A percentile compares a stretch with the other conserved stretches of the same genome.
phyloP scores from a whole-genome alignment of 2,888 invertebrate genomes.

The Kryphioiulus occultus region DNA sequence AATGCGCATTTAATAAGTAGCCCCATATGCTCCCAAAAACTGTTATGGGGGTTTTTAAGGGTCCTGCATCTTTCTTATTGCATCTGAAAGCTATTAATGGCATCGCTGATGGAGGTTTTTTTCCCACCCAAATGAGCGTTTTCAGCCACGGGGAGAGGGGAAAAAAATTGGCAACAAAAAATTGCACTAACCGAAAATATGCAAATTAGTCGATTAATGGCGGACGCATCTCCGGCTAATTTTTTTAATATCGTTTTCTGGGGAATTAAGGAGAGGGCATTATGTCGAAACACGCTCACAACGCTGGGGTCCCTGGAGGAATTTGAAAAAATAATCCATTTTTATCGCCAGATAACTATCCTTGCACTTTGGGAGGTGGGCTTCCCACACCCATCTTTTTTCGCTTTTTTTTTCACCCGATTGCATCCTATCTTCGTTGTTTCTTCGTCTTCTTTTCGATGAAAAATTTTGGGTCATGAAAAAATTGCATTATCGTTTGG shows the following conservation, averaged over 20 bases:
- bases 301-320: background rate
- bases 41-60: background rate
- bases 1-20: too few species aligned
- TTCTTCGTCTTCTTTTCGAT: background rate
- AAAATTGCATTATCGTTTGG: slow-evolving; percentile 44
- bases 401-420: too few species aligned
- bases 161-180: background rate
- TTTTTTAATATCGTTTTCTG: background rate
- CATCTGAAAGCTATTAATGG: slow-evolving; percentile 35
- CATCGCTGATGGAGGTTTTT: slow-evolving; percentile 20
- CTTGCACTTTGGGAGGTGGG: background rate
- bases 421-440: too few species aligned
- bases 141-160: background rate
- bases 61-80: background rate
- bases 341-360: slow-evolving; percentile 27
- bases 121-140: background rate
- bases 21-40: background rate
- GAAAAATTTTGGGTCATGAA: slow-evolving; percentile 43
- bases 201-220: slow-evolving; percentile 24
- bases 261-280: background rate
- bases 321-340: background rate
- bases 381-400: too few species aligned
- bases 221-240: background rate
- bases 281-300: background rate
- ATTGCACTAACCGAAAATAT: slow-evolving; percentile 35